These are phyloP conservation scores for Timema cristinae DNA, from an alignment of 2,888 invertebrate genomes.

Conservation along the genomic window DNA sequence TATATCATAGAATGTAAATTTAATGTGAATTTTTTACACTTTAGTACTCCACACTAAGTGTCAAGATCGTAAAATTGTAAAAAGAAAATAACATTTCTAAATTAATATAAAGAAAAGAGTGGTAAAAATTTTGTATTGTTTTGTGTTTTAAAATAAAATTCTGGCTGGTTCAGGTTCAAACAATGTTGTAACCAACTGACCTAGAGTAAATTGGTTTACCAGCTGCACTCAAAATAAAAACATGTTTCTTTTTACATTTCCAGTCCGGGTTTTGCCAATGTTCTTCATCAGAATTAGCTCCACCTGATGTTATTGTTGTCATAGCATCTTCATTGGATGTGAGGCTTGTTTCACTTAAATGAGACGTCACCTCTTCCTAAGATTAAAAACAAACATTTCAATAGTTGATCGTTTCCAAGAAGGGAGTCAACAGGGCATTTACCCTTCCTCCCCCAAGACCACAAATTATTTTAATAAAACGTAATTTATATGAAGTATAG, in stretches of 20 bases:
- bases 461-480: too few species aligned
- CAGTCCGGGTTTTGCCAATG: conserved; percentile 68
- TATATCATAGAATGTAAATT: too few species aligned
- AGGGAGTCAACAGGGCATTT: background rate
- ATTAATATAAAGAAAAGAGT: too few species aligned
- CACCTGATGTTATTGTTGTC: conserved; percentile 24
- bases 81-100: too few species aligned
- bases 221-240: conserved; percentile 91
- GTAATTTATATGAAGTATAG: too few species aligned
- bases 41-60: too few species aligned
- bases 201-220: conserved; percentile 96
- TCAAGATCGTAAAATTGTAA: too few species aligned
- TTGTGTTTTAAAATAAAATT: too few species aligned
- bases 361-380: conserved; percentile 42
- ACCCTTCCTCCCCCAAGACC: too few species aligned
- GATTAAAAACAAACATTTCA: conserved; percentile 19
- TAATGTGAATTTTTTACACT: too few species aligned
- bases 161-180: too few species aligned
- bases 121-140: too few species aligned
- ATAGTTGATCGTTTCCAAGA: background rate
- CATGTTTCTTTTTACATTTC: conserved; percentile 79
- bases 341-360: conserved; percentile 40
- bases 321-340: conserved; percentile 36
- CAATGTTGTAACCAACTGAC: conserved; percentile 43
- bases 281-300: conserved; percentile 51